These are phyloP conservation scores for Drosophila peninsularis DNA, from an alignment of 2,888 invertebrate species.

Conservation along the genomic window DNA sequence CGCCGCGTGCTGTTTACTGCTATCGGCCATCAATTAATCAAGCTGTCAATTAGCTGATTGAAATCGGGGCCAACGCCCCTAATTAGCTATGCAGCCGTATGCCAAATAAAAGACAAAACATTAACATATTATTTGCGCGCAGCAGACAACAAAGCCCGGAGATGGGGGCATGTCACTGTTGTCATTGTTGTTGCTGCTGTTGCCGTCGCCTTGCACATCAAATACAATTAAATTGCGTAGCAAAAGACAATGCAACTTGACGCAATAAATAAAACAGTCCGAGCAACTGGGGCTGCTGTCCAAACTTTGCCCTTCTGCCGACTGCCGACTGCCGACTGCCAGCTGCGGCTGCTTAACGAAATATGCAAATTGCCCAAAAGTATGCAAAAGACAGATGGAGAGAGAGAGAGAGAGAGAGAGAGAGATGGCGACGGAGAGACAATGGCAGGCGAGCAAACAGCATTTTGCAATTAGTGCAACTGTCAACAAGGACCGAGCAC, in stretches of 20 bases:
- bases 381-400: constrained; percentile 52
- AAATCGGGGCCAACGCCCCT: not conserved
- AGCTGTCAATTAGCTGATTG: constrained; percentile 61
- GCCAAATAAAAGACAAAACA: constrained; percentile 23
- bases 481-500: constrained; percentile 63
- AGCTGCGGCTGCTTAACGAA: constrained; percentile 65
- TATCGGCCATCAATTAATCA: constrained; percentile 54
- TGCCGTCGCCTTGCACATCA: not conserved
- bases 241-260: constrained; percentile 29
- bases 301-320: constrained; percentile 11
- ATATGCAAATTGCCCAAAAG: constrained; percentile 76
- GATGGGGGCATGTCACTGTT: not conserved
- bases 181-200: not conserved
- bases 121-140: constrained; percentile 44
- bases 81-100: not conserved
- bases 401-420: not conserved
- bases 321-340: constrained; percentile 23
- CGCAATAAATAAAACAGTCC: constrained; percentile 31
- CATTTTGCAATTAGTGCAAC: constrained; percentile 79
- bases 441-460: constrained; percentile 61
- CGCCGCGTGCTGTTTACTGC: constrained; percentile 15
- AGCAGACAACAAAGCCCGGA: not conserved
- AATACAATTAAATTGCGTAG: constrained; percentile 35
- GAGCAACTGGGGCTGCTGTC: constrained; percentile 1
- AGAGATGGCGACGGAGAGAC: constrained; percentile 13